Evolutionary conservation across 2,797 vertebrate species (phyloP).

Genomic region (Salarias fasciatus): DNA sequence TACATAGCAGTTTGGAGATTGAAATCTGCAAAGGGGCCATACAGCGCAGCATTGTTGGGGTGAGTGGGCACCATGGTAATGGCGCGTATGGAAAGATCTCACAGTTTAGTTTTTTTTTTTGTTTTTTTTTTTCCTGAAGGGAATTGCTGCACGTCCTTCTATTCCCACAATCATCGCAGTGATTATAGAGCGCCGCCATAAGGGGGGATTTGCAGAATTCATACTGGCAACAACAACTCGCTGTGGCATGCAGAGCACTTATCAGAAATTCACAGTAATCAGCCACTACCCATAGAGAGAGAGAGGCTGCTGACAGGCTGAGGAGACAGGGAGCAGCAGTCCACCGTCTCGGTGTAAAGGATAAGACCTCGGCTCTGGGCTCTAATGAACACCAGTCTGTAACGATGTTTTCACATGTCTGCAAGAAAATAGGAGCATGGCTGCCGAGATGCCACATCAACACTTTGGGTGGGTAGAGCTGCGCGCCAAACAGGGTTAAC

Average conservation of each 20-base stretch:
- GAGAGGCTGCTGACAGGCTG: conserved; percentile 39
- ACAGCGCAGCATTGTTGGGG: conserved; percentile 27
- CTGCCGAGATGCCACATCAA: conserved; percentile 67
- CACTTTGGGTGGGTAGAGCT: conserved; percentile 68
- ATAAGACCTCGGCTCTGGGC: conserved; percentile 39
- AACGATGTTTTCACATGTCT: conserved; percentile 64
- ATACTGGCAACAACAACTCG: conserved; percentile 5
- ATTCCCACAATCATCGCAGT: conserved; percentile 20
- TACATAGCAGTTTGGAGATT: conserved; percentile 70
- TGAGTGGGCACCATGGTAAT: conserved; percentile 24
- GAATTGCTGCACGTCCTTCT: conserved; percentile 5
- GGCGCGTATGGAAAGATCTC: conserved; percentile 17
- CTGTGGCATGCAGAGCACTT: conserved; percentile 12
- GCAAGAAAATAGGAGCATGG: conserved; percentile 45
- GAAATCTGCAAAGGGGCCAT: conserved; percentile 52
- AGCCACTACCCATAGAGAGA: conserved; percentile 15
- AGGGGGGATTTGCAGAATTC: conserved; percentile 13
- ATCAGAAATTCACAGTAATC: conserved; percentile 27
- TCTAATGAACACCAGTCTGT: conserved; percentile 64
- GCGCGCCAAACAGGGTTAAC: conserved; percentile 70
- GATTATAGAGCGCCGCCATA: conserved; percentile 18
- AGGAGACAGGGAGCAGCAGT: conserved; percentile 38
- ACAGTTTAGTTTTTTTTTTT: too few relatives aligned
- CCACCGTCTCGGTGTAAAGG: conserved; percentile 40
- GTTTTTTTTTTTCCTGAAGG: conserved; percentile 16